Percentiles rank a stretch among this genome's conserved stretches.
These are phyloP conservation scores for Drosophila dunni DNA, from an alignment of 1,140 invertebrate genomes.

Conservation along the genomic window DNA sequence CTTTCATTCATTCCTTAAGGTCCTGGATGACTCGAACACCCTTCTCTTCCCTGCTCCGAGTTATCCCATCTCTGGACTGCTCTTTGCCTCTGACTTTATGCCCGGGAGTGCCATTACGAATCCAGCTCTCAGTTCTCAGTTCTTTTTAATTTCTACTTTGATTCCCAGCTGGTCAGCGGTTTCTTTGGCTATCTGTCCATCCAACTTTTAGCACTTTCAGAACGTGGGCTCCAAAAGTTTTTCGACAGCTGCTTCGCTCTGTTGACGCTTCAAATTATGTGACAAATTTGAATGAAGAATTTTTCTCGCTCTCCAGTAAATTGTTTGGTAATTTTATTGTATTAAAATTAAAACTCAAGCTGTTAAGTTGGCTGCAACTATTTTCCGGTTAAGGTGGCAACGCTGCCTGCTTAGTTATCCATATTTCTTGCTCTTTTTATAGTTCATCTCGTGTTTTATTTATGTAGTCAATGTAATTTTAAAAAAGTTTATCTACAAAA, in stretches of 20 bases:
- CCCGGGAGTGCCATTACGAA: constrained; percentile 40
- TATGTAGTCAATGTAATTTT: too few relatives aligned
- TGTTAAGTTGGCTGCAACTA: neutral
- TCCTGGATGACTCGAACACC: constrained; percentile 5
- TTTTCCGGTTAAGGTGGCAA: neutral
- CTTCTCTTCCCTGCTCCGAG: neutral
- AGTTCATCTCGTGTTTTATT: neutral
- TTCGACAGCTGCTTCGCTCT: constrained; percentile 31
- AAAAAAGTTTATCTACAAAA: too few relatives aligned
- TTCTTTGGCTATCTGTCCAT: constrained; percentile 24
- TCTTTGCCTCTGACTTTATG: constrained; percentile 3
- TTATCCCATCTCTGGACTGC: neutral
- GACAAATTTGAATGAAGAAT: constrained; percentile 12
- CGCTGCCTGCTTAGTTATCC: neutral
- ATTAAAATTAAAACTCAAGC: constrained; percentile 5
- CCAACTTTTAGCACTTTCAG: constrained; percentile 32
- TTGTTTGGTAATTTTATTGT: constrained; percentile 11
- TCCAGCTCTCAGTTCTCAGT: neutral
- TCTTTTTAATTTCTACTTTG: constrained; percentile 20
- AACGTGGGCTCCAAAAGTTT: constrained; percentile 8
- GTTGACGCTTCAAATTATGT: constrained; percentile 38
- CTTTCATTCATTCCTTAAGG: constrained; percentile 10
- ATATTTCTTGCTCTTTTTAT: neutral
- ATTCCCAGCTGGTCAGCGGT: constrained; percentile 23
- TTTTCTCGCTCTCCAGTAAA: constrained; percentile 7